A percentile compares a stretch with the other conserved stretches of the same genome.
Conservation (phyloP, 2,113 vertebrate genomes). For the Aplodontia rufa region DNA sequence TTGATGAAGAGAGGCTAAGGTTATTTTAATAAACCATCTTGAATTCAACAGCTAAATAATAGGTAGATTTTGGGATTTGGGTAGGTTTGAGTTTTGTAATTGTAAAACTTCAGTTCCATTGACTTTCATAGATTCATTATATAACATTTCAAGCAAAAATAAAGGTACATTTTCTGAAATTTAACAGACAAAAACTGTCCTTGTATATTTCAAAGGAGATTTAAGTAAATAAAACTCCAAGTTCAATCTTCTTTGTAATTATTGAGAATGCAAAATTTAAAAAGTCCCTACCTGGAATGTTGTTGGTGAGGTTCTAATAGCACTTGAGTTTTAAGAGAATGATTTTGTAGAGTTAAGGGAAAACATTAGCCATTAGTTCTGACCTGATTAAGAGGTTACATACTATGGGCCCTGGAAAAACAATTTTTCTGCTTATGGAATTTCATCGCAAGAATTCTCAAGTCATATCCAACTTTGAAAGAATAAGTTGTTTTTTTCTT, state of each 20-base stretch:
- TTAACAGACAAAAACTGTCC: background rate
- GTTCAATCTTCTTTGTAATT: background rate
- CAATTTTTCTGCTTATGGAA: background rate
- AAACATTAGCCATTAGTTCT: background rate
- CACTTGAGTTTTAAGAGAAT: constrained; percentile 4
- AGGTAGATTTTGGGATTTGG: background rate
- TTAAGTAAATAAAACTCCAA: background rate
- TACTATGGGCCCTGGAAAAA: background rate
- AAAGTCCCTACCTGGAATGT: background rate
- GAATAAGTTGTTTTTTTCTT: background rate
- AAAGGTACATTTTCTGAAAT: background rate
- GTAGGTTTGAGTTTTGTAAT: background rate
- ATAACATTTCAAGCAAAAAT: background rate
- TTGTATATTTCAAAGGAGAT: background rate
- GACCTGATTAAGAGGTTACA: background rate
- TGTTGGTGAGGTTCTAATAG: background rate
- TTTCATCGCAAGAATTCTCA: constrained; percentile 29
- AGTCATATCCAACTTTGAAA: constrained; percentile 28
- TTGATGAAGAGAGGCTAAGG: background rate
- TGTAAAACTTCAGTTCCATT: background rate
- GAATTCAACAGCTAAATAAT: background rate
- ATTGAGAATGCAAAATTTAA: background rate
- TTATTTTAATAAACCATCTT: background rate
- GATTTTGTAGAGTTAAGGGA: background rate
- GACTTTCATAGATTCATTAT: background rate